phyloP scores from a whole-genome alignment of 2,113 vertebrate genomes.

The Halcyon malimbica region DNA sequence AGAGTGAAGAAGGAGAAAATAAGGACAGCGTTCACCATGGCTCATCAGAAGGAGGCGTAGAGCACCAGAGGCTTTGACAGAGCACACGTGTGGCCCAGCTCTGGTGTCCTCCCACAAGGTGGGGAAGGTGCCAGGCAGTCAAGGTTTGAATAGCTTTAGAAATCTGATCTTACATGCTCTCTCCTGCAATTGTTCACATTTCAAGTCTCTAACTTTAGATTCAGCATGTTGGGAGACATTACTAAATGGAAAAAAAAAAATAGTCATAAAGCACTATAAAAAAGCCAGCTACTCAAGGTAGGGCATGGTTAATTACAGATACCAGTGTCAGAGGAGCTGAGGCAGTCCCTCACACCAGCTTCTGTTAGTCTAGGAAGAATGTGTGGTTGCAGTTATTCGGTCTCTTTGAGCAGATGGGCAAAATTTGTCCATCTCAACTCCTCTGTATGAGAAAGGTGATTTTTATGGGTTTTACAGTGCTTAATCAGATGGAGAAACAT shows the following conservation, averaged over 20 bases:
- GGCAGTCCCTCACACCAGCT: neutral
- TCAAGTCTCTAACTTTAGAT: neutral
- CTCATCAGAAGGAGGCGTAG: neutral
- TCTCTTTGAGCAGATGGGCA: neutral
- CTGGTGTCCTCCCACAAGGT: neutral
- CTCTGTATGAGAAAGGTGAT: neutral
- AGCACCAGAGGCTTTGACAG: neutral
- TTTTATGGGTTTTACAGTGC: neutral
- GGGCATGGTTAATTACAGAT: neutral
- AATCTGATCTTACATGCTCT: neutral
- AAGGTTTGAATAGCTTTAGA: neutral
- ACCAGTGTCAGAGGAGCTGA: neutral
- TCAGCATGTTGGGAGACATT: neutral
- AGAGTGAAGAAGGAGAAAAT: neutral
- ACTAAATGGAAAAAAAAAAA: neutral
- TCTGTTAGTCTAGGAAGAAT: neutral
- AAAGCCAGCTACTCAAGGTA: neutral
- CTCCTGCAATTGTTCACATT: neutral
- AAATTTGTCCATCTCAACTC: neutral
- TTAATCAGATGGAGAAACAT: neutral
- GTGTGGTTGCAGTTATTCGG: neutral
- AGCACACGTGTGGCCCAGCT: rapidly evolving
- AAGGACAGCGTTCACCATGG: neutral
- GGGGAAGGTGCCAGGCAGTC: neutral
- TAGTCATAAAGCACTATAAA: neutral